These are phyloP conservation scores for Sinocyclocheilus rhinocerous DNA, from an alignment of 2,113 vertebrate genomes.

Conservation along the genomic window DNA sequence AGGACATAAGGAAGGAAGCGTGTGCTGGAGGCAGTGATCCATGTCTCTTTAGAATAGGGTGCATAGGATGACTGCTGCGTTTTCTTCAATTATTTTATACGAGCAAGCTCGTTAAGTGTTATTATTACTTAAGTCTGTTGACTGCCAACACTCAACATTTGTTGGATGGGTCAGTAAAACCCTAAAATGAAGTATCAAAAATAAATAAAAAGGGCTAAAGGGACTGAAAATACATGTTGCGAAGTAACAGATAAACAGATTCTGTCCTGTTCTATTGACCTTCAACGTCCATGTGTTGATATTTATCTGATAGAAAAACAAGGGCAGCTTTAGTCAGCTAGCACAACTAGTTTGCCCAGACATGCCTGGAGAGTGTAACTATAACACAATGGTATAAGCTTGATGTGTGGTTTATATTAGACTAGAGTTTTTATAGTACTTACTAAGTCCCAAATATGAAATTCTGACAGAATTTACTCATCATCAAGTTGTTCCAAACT, in stretches of 20 bases:
- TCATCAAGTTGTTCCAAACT: background rate
- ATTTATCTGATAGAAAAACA: background rate
- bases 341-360: background rate
- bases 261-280: background rate
- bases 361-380: background rate
- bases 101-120: background rate
- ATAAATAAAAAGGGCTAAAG: background rate
- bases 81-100: slow-evolving; percentile 8
- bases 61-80: slow-evolving; percentile 14
- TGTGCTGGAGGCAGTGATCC: slow-evolving; percentile 31
- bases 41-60: slow-evolving; percentile 20
- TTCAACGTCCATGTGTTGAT: background rate
- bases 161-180: background rate
- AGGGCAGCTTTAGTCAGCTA: background rate
- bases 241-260: background rate
- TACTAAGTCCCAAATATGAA: background rate
- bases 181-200: background rate
- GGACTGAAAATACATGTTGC: background rate
- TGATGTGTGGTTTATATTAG: background rate
- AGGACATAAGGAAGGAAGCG: slow-evolving; percentile 23
- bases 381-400: background rate
- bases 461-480: background rate
- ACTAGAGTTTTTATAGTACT: background rate
- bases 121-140: background rate
- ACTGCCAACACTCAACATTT: background rate